Base-by-base conservation (phyloP, 2,113 vertebrate genomes). In the Riparia riparia region DNA sequence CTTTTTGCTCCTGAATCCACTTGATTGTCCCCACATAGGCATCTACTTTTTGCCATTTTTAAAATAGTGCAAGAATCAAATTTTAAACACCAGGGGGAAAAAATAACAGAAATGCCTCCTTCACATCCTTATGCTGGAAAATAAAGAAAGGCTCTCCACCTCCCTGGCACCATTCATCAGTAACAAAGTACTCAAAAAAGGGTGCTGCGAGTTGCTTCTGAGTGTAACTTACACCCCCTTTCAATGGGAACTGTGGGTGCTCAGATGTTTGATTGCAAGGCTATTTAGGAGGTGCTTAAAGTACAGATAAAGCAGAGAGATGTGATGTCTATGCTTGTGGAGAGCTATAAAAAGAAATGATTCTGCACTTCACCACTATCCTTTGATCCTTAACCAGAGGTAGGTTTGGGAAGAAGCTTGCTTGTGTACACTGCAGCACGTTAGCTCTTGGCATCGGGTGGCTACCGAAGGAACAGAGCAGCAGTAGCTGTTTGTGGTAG, bases 261-360 rank as follows among this genome's bases (percentile, higher is more conserved):
- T 88, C 34, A 44, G 79, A 53, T 54, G 39, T 84, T 90, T 87
- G 51, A 41, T 39, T 37, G 34, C 71, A 70, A 88, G 34, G 51
- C 11, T 89, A 6, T 78, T 58, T 80, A 60, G 63, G 58, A 61
- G 29, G 22, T 50, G 78, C 22, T 84, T 93, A 57, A 90, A 88
- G 77, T 60, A 85, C 56, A 86, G 56, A 74, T 60, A 66, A 84
- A 94, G 53, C 39, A 45, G 60, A 82, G 57, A 68, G 50, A 66
- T 86, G 68, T 74, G 71, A 81, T 83, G 74, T 93, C 71, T 25
- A 1, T 16, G 26, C 41, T 69, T 64, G 74, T 74, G 82, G 74
- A 93, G 86, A 91, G 72, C 64, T 90, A 66, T 53, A 70, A 96
- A 90, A 95, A 58, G 88, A 90, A 95, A 77, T 44, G 60, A 80